Evolutionary conservation across 2,888 invertebrate genomes (phyloP).

Genomic region (Aelia acuminata): DNA sequence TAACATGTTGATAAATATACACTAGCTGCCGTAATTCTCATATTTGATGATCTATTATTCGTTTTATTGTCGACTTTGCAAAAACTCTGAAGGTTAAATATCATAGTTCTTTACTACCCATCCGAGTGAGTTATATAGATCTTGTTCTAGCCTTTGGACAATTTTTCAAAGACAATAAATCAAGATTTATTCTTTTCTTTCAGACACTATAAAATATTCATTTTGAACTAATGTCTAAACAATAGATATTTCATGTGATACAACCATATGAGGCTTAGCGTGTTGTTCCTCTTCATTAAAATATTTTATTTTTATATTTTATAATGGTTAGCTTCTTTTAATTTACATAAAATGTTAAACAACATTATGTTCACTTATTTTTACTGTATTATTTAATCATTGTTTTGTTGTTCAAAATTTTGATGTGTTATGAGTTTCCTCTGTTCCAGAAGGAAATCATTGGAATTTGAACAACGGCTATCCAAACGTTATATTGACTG

Average conservation of each 20-base stretch:
- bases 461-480: conserved; percentile 65
- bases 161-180: neutral
- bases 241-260: no score
- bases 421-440: conserved; percentile 47
- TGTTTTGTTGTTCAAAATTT: conserved; percentile 3
- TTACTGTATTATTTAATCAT: neutral
- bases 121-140: no score
- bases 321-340: no score
- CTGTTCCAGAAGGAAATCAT: conserved; percentile 62
- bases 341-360: no score
- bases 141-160: neutral
- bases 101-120: neutral
- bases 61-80: neutral
- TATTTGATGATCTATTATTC: neutral
- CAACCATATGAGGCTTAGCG: no score
- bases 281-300: neutral
- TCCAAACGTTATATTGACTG: conserved; percentile 64
- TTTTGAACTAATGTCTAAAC: neutral
- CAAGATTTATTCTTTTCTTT: neutral
- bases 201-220: neutral
- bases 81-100: neutral
- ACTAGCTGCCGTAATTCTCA: no score
- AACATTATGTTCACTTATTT: no score
- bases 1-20: no score
- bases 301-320: no score